Conservation (phyloP, 2,888 invertebrate genomes). For the Drosophila longiperda region DNA sequence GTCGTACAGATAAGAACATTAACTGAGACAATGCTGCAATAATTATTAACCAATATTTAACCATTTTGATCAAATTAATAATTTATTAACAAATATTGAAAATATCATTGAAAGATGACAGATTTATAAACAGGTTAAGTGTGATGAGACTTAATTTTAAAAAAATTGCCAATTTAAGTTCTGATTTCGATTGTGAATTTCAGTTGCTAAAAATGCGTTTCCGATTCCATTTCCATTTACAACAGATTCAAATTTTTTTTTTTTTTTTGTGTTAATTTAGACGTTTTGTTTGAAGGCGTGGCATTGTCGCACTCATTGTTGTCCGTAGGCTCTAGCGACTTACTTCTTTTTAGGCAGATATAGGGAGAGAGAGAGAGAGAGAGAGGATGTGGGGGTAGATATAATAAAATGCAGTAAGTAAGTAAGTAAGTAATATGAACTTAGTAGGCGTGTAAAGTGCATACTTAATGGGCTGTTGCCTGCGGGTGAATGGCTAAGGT, state of each 20-base stretch:
- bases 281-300: not conserved
- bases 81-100: not conserved
- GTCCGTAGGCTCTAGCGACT: not conserved
- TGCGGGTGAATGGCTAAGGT: constrained; percentile 33
- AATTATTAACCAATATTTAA: not conserved
- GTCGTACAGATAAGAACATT: too few species aligned
- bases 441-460: constrained; percentile 74
- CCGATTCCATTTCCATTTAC: not conserved
- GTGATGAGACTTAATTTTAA: not conserved
- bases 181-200: not conserved
- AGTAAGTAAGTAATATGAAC: constrained; percentile 76
- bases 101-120: not conserved
- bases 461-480: constrained; percentile 66
- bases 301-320: not conserved
- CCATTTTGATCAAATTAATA: not conserved
- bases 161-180: not conserved
- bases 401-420: constrained; percentile 48
- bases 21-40: not conserved
- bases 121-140: not conserved
- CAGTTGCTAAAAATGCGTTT: not conserved
- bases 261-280: not conserved
- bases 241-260: not conserved
- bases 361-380: not conserved
- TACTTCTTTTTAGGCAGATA: not conserved
- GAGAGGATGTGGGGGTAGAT: not conserved